Percentiles rank a stretch among this genome's conserved stretches.
These are phyloP conservation scores for Drosophila ficusphila DNA, from an alignment of 1,140 invertebrate genomes.

Conservation along the genomic window DNA sequence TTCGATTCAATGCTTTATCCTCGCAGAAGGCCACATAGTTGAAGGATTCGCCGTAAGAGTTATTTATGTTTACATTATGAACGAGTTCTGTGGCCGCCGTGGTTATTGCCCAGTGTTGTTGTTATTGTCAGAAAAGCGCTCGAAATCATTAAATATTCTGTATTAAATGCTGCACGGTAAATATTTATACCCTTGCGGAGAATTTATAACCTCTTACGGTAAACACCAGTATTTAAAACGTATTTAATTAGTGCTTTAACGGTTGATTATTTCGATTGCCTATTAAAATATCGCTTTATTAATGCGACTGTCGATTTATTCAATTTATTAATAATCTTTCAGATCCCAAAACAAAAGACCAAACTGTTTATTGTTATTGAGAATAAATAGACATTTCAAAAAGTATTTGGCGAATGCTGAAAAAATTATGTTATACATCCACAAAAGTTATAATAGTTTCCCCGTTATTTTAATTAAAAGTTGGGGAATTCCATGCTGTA, in stretches of 20 bases:
- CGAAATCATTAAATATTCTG: conserved; percentile 39
- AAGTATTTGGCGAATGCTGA: no score
- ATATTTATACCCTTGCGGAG: background rate
- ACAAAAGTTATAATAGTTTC: no score
- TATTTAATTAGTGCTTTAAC: background rate
- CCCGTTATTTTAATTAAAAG: no score
- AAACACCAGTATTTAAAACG: background rate
- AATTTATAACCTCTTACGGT: background rate
- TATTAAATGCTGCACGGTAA: conserved; percentile 8
- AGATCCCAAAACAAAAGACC: background rate
- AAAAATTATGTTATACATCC: no score
- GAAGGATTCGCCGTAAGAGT: conserved; percentile 39
- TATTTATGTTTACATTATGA: conserved; percentile 46
- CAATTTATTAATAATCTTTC: background rate
- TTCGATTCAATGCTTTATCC: conserved; percentile 59
- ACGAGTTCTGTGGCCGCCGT: conserved; percentile 14
- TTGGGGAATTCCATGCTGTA: no score
- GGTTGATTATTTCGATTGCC: background rate
- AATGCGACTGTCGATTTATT: background rate
- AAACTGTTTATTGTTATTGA: background rate
- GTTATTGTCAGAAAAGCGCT: conserved; percentile 1
- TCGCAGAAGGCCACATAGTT: conserved; percentile 32
- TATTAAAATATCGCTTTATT: background rate
- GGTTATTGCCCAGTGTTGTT: conserved; percentile 5
- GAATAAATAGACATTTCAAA: no score